Percentiles rank a stretch among this genome's conserved stretches.
Evolutionary conservation across 2,113 vertebrate genomes (phyloP).

Genomic region (Sinocyclocheilus grahami): DNA sequence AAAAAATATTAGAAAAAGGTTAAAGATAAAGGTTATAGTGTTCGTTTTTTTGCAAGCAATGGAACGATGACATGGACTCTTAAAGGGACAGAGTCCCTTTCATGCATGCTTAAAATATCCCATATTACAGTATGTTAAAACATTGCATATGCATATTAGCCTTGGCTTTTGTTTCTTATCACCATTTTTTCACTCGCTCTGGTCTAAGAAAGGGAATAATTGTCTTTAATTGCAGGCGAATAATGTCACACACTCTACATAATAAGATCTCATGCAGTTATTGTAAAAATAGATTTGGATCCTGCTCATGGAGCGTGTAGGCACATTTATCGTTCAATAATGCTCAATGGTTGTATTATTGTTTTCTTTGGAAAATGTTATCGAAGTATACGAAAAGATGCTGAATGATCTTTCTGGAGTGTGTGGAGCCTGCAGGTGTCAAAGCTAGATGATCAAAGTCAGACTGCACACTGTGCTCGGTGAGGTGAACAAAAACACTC

Average conservation of each 20-base stretch:
- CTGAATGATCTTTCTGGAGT: not conserved
- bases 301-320: not conserved
- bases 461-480: slow-evolving; percentile 55
- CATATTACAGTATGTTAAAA: slow-evolving; percentile 32
- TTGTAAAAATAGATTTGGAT: slow-evolving; percentile 6
- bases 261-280: not conserved
- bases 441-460: slow-evolving; percentile 56
- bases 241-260: not conserved
- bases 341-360: slow-evolving; percentile 13
- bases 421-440: slow-evolving; percentile 30
- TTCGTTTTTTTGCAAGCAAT: slow-evolving; percentile 44
- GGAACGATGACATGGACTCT: not conserved
- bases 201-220: slow-evolving; percentile 10
- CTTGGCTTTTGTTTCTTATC: not conserved
- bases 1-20: slow-evolving; percentile 54
- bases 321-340: slow-evolving; percentile 22
- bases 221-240: slow-evolving; percentile 26
- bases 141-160: slow-evolving; percentile 26
- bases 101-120: slow-evolving; percentile 22
- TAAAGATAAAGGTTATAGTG: slow-evolving; percentile 54
- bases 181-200: slow-evolving; percentile 11
- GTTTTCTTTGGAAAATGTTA: not conserved
- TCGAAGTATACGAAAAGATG: not conserved
- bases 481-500: slow-evolving; percentile 6
- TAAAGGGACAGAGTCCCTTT: not conserved